Evolutionary conservation across 2,113 vertebrate species (phyloP).

Genomic region (Aviceda subcristata): DNA sequence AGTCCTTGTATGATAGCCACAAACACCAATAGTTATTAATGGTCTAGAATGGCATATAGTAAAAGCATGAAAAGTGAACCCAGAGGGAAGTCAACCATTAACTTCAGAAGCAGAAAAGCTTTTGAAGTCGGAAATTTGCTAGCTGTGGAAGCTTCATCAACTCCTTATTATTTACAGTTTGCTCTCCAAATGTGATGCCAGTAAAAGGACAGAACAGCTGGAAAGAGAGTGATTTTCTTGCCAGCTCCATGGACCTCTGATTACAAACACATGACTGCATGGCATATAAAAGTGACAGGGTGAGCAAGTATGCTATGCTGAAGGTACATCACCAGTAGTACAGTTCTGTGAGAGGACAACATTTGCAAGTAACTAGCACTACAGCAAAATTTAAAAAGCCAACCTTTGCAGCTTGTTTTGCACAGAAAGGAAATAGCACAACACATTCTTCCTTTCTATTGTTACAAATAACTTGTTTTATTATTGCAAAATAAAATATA

Average conservation of each 20-base stretch:
- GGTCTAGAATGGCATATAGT: constrained; percentile 1
- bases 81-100: constrained; percentile 56
- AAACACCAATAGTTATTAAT: constrained; percentile 44
- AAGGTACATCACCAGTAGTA: neutral
- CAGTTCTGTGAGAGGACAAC: neutral
- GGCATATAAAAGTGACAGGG: neutral
- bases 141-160: constrained; percentile 26
- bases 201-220: neutral
- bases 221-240: neutral
- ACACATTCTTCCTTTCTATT: neutral
- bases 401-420: neutral
- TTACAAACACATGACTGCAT: neutral
- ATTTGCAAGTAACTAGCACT: neutral
- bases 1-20: neutral
- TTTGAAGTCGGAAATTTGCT: constrained; percentile 52
- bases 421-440: neutral
- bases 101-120: constrained; percentile 48
- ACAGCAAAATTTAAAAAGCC: neutral
- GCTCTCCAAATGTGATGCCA: neutral
- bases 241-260: neutral
- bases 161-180: neutral
- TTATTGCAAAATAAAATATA: neutral
- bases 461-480: neutral
- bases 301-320: neutral
- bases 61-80: constrained; percentile 63